Percentiles rank a stretch among this genome's conserved stretches.
phyloP scores from a whole-genome alignment of 2,888 invertebrate genomes.

The Lumbricus terrestris region DNA sequence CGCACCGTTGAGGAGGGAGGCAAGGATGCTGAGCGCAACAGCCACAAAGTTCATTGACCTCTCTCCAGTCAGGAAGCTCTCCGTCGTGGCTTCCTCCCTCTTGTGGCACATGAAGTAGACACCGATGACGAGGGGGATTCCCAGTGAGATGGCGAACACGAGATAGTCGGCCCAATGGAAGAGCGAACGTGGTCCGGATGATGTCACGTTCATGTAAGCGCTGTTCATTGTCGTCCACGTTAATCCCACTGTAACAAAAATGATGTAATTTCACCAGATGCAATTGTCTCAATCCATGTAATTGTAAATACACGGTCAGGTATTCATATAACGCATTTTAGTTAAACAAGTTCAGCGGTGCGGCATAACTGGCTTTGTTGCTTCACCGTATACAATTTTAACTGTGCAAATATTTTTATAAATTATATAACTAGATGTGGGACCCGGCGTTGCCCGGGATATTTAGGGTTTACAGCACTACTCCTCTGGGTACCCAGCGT shows the following conservation, averaged over 20 bases:
- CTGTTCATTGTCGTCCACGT: background rate
- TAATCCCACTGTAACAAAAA: background rate
- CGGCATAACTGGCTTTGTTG: too few species aligned
- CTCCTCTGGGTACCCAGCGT: too few species aligned
- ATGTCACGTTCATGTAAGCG: background rate
- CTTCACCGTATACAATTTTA: too few species aligned
- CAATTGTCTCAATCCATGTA: too few species aligned
- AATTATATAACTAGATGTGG: too few species aligned
- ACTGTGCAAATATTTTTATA: too few species aligned
- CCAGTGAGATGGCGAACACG: conserved; percentile 33
- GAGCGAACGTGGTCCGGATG: background rate
- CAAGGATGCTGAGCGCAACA: conserved; percentile 31
- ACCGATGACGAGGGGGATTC: conserved; percentile 28
- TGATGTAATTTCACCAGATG: background rate
- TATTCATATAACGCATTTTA: too few species aligned
- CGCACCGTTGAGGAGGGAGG: conserved; percentile 31
- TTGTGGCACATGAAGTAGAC: conserved; percentile 26
- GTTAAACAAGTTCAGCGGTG: too few species aligned
- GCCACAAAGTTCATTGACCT: conserved; percentile 28
- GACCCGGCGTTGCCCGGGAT: too few species aligned
- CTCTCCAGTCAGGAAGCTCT: conserved; percentile 13
- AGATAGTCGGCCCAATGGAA: conserved; percentile 36
- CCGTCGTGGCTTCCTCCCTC: conserved; percentile 10
- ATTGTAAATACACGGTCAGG: too few species aligned
- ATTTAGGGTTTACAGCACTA: too few species aligned